Percentiles rank a stretch among this genome's conserved stretches.
Evolutionary conservation across 30 jellyfish, hydroid and myxozoan genomes (phyloP).

Genomic region (Rhopilema esculentum): DNA sequence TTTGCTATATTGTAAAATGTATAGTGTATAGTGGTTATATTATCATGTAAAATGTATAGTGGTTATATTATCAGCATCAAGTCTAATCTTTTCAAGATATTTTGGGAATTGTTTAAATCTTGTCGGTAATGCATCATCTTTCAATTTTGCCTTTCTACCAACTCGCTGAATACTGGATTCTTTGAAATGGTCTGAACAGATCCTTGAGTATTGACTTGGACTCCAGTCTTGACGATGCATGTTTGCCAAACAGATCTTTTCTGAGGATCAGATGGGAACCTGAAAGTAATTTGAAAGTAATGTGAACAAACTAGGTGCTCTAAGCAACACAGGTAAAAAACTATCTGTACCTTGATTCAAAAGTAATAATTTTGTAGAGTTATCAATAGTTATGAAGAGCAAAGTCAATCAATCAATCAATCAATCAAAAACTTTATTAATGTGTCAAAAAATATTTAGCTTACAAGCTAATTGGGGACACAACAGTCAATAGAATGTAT

Average conservation of each 20-base stretch:
- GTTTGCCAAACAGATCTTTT: constrained; percentile 4
- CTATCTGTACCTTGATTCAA: too few relatives aligned
- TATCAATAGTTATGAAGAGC: too few relatives aligned
- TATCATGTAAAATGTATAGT: too few relatives aligned
- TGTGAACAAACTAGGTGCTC: neutral
- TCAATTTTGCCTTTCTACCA: neutral
- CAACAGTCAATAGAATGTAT: too few relatives aligned
- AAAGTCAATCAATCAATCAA: too few relatives aligned
- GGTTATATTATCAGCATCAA: neutral
- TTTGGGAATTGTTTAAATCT: constrained; percentile 55
- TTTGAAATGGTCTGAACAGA: constrained; percentile 57
- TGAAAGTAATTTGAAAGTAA: neutral
- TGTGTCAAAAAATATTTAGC: too few relatives aligned
- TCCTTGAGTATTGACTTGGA: constrained; percentile 14
- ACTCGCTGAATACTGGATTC: constrained; percentile 11
- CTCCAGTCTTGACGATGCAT: constrained; percentile 32
- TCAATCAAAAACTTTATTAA: too few relatives aligned
- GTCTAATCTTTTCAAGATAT: constrained; percentile 25
- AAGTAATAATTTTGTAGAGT: too few relatives aligned
- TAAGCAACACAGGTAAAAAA: too few relatives aligned
- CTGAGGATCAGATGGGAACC: constrained; percentile 16
- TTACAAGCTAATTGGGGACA: too few relatives aligned
- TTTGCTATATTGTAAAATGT: too few relatives aligned
- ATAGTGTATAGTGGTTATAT: too few relatives aligned
- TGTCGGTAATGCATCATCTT: constrained; percentile 47